Evolutionary conservation across 2,113 vertebrate species (phyloP).

Genomic region (Podocnemis expansa): DNA sequence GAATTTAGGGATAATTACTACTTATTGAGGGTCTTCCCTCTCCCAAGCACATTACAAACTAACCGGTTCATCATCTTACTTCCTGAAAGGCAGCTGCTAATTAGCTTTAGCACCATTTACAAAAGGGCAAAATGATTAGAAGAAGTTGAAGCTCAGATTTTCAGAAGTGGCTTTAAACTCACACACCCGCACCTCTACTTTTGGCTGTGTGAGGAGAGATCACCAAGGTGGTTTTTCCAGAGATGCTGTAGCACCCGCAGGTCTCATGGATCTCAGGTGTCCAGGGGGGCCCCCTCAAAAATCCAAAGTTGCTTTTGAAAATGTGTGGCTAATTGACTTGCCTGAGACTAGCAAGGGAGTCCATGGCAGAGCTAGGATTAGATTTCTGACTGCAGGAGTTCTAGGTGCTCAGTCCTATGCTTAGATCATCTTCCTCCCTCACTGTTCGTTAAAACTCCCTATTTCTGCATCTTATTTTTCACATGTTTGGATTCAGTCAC

Average conservation of each 20-base stretch:
- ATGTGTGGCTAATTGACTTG: accelerated
- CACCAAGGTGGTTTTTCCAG: not conserved
- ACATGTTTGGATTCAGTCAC: not conserved
- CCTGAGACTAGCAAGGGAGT: not conserved
- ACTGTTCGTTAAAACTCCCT: not conserved
- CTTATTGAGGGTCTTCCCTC: accelerated
- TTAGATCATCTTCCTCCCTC: not conserved
- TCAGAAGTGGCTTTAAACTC: not conserved
- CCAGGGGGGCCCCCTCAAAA: not conserved
- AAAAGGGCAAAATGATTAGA: not conserved
- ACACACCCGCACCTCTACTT: accelerated
- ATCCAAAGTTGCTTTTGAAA: not conserved
- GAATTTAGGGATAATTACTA: not conserved
- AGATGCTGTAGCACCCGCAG: accelerated
- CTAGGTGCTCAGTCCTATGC: not conserved
- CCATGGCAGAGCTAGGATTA: not conserved
- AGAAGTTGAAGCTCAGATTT: not conserved
- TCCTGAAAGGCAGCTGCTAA: accelerated
- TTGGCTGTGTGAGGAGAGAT: not conserved
- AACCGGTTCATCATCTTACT: not conserved
- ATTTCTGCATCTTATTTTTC: accelerated
- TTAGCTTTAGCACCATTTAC: not conserved
- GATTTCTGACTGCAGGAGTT: not conserved
- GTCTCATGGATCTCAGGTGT: accelerated
- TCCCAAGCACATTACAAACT: not conserved